phyloP scores from a whole-genome alignment of 2,888 invertebrate species.

The Leptopilina syphax region DNA sequence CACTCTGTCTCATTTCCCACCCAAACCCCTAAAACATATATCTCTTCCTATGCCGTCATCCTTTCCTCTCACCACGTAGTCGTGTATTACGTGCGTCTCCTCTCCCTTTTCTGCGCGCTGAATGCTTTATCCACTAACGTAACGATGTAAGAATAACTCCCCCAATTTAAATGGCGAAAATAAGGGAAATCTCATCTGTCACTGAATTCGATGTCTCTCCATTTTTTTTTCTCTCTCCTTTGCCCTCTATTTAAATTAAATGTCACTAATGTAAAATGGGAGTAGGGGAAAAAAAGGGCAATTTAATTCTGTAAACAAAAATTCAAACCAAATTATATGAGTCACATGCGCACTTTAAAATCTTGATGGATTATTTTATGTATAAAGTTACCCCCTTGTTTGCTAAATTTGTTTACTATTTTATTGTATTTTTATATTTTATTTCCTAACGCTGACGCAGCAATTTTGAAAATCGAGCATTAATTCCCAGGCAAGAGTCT shows the following conservation, averaged over 20 bases:
- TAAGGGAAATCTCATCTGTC: constrained; percentile 39
- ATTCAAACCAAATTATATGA: not conserved
- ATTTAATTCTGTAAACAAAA: constrained; percentile 21
- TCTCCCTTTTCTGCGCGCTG: constrained; percentile 5
- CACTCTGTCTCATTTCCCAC: not conserved
- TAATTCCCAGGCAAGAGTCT: no score
- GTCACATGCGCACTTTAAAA: not conserved
- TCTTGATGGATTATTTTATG: not conserved
- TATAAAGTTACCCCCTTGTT: not conserved
- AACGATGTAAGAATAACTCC: constrained; percentile 28
- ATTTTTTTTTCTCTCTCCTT: no score
- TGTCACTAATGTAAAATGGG: constrained; percentile 16
- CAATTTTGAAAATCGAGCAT: no score
- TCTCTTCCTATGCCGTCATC: constrained; percentile 33
- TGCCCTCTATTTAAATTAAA: constrained; percentile 38
- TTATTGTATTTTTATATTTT: no score
- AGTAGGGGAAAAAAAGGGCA: not conserved
- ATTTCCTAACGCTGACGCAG: no score
- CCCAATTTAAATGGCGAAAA: constrained; percentile 39
- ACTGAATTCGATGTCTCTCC: constrained; percentile 18
- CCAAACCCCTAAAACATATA: not conserved
- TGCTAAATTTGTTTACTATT: not conserved
- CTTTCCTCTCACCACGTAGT: constrained; percentile 35
- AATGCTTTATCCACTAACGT: constrained; percentile 28
- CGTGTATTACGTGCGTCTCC: constrained; percentile 32